A percentile compares a stretch with the other conserved stretches of the same genome.
Evolutionary conservation across 2,113 vertebrate species (phyloP).

Genomic region (Tupaia tana): DNA sequence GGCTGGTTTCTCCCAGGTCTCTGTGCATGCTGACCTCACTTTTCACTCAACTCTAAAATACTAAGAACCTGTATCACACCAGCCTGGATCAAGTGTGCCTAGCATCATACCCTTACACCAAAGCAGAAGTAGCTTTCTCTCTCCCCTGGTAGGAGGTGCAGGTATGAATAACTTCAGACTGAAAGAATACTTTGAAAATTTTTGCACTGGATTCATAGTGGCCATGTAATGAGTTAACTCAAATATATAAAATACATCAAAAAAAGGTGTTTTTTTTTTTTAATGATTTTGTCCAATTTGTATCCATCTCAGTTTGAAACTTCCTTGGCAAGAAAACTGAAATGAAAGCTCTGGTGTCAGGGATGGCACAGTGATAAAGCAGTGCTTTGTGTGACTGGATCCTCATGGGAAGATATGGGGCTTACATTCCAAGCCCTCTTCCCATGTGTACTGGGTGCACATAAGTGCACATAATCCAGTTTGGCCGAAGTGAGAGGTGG

Average conservation of each 20-base stretch:
- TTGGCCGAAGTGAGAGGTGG: too few species aligned
- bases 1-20: slow-evolving; percentile 53
- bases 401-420: too few species aligned
- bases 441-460: too few species aligned
- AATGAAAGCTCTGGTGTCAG: not conserved
- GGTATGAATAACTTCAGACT: not conserved
- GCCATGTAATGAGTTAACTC: not conserved
- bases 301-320: not conserved
- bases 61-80: not conserved
- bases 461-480: too few species aligned
- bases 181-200: not conserved
- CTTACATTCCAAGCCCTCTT: too few species aligned
- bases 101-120: not conserved
- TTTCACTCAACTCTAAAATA: slow-evolving; percentile 31
- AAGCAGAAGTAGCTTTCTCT: slow-evolving; percentile 43
- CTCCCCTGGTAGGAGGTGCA: fast-evolving
- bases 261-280: not conserved
- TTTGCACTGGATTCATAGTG: not conserved
- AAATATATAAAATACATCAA: not conserved
- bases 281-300: not conserved
- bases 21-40: slow-evolving; percentile 58
- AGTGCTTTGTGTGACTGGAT: too few species aligned
- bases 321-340: not conserved
- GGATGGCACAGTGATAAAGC: too few species aligned
- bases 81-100: not conserved